Base-by-base conservation (phyloP, 1,140 invertebrate genomes). In the Ylistrum balloti region DNA sequence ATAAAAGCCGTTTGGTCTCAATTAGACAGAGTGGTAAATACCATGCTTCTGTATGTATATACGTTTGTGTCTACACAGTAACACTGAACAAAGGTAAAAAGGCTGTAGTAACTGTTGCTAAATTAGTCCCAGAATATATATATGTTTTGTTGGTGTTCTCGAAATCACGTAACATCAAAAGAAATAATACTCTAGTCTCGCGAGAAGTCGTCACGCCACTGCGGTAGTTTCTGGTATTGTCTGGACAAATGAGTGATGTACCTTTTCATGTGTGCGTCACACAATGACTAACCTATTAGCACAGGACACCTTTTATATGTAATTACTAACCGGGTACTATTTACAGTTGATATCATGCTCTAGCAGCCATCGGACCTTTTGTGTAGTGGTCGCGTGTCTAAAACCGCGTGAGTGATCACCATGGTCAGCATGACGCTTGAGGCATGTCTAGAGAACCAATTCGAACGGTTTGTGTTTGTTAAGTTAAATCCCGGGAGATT, bases 151-250 rank as follows among this genome's bases (percentile, higher is more conserved):
- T 74, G 56, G n/a, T 74, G 7, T n/a, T 7, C 22, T 28, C 28
- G 56, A 28, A 74, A 74, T 74, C 56, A 74, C 17, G 56, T 74
- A 74, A 74, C 56, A 74, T 74, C 56, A 74, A 74, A 74, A 22
- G n/a, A 74, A 28, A 74, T 9, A 28, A 74, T 9, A 28, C 22
- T 74, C 56, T 28, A 17, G 28, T 74, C 56, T 28, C 56, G 56
- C 56, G 56, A 74, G 56, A 74, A 74, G 56, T 28, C 56, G 56
- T 28, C 56, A 74, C 56, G 56, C 56, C 56, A 74, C 28, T 74
- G 22, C 56, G 56, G n/a, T 74, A 5, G 56, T 11, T 74, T 74
- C 56, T 74, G 56, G 56, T n/a, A 74, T 74, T 11, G 17, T n/a
- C n/a, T 74, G 56, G 17, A 74, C 56, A 74, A 74, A 74, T 17